phyloP scores from a whole-genome alignment of 2,113 vertebrate genomes.

The Labrus mixtus region DNA sequence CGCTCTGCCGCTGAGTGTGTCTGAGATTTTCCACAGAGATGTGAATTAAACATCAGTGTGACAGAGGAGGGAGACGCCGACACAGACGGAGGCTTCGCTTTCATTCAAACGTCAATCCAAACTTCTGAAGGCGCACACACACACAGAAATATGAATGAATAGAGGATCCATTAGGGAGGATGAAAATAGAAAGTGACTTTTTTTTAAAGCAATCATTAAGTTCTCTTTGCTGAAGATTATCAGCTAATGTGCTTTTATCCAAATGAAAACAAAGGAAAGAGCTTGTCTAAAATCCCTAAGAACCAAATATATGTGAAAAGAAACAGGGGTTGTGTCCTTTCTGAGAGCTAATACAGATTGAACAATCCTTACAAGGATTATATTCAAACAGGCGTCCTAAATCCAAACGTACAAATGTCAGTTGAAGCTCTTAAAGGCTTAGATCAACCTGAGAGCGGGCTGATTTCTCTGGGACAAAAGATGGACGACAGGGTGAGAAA shows the following conservation, averaged over 20 bases:
- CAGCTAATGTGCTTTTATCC: background rate
- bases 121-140: background rate
- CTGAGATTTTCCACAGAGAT: constrained; percentile 34
- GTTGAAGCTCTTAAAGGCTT: background rate
- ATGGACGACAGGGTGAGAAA: no score
- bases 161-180: background rate
- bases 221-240: background rate
- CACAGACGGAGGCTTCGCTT: background rate
- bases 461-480: no score
- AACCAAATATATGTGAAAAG: no score
- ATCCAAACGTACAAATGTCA: background rate
- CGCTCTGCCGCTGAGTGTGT: constrained; percentile 12
- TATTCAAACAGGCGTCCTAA: background rate
- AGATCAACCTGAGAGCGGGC: background rate
- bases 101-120: background rate
- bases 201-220: background rate
- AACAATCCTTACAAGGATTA: background rate
- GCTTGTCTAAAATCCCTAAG: background rate
- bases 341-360: background rate
- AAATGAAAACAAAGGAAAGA: background rate
- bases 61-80: background rate
- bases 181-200: background rate
- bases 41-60: constrained; percentile 27
- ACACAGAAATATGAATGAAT: background rate
- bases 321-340: no score